Evolutionary conservation across 2,797 vertebrate genomes (phyloP).

Genomic region (Smutsia gigantea): DNA sequence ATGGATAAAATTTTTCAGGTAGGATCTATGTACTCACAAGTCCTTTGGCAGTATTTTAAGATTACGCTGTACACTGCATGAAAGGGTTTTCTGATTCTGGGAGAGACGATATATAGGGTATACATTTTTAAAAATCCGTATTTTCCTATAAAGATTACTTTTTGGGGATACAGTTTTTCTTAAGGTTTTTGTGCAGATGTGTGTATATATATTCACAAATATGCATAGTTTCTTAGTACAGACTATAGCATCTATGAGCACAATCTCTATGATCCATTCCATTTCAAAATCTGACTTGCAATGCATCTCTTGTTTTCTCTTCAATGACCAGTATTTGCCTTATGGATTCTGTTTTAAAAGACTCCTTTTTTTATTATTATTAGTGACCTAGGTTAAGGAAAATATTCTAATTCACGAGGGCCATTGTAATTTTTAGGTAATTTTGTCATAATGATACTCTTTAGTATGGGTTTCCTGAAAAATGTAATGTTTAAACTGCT

Average conservation of each 20-base stretch:
- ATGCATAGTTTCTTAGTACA: neutral
- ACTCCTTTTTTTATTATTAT: neutral
- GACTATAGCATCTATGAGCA: neutral
- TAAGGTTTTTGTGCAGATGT: neutral
- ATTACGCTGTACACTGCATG: neutral
- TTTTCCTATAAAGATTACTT: neutral
- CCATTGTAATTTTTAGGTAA: neutral
- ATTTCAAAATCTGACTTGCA: neutral
- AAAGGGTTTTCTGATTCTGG: neutral
- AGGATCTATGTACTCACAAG: neutral
- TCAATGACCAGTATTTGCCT: neutral
- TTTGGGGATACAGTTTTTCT: neutral
- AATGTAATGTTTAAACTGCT: neutral
- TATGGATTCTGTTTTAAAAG: neutral
- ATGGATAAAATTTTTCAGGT: neutral
- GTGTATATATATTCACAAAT: neutral
- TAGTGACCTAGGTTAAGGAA: neutral
- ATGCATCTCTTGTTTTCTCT: neutral
- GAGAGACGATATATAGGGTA: neutral
- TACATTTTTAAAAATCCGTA: neutral
- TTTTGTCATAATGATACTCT: neutral
- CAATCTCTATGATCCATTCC: neutral
- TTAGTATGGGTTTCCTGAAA: neutral
- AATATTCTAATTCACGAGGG: neutral
- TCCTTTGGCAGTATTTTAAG: neutral